Percentiles rank a stretch among this genome's conserved stretches.
These are phyloP conservation scores for Stenichneumon culpator DNA, from an alignment of 2,888 invertebrate genomes.

Conservation along the genomic window DNA sequence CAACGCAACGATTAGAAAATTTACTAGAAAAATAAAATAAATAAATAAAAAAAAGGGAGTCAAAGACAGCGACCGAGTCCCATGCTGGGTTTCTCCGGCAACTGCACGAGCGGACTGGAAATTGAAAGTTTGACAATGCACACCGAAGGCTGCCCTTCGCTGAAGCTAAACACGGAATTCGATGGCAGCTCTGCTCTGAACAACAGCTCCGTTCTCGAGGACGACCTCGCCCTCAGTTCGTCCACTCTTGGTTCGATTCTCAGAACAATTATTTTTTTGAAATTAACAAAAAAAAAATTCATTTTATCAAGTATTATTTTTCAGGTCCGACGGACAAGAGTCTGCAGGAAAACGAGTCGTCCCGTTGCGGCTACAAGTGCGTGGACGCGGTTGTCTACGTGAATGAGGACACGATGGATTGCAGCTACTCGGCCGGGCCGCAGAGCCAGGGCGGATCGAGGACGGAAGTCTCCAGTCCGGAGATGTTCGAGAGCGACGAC, in stretches of 20 bases:
- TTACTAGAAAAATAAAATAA: too few relatives aligned
- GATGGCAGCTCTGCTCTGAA: slow-evolving; percentile 64
- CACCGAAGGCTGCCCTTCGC: slow-evolving; percentile 64
- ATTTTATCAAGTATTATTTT: slow-evolving; percentile 3
- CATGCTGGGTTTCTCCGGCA: neutral
- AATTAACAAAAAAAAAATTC: neutral
- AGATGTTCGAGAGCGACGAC: slow-evolving; percentile 81
- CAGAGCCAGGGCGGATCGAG: slow-evolving; percentile 35
- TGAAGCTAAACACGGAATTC: slow-evolving; percentile 59
- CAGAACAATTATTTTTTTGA: neutral
- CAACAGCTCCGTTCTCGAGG: slow-evolving; percentile 71
- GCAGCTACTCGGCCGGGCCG: slow-evolving; percentile 69
- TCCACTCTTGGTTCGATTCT: slow-evolving; percentile 68
- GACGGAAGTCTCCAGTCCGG: slow-evolving; percentile 78
- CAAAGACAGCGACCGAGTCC: neutral
- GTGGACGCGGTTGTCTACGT: slow-evolving; percentile 67
- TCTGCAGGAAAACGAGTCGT: slow-evolving; percentile 58
- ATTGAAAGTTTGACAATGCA: slow-evolving; percentile 63
- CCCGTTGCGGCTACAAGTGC: slow-evolving; percentile 41
- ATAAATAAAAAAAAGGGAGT: too few relatives aligned
- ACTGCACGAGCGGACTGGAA: neutral
- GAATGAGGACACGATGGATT: slow-evolving; percentile 75
- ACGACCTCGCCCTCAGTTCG: slow-evolving; percentile 73
- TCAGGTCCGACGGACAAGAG: slow-evolving; percentile 71
- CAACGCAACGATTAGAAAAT: too few relatives aligned